These are phyloP conservation scores for Fulmarus glacialis DNA, from an alignment of 2,113 vertebrate species.

Conservation along the genomic window DNA sequence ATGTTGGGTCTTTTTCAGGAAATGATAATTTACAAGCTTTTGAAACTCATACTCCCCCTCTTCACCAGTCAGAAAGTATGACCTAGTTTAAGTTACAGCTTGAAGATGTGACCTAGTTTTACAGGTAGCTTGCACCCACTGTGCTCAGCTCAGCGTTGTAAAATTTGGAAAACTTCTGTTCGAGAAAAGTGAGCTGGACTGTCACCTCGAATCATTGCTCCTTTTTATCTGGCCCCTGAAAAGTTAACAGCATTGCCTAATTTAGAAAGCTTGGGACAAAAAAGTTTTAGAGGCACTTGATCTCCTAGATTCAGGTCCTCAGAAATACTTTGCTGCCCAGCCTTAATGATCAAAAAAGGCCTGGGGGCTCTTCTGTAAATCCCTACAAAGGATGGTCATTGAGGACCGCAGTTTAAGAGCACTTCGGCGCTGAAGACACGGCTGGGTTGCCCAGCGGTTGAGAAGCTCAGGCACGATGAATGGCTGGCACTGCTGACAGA, in stretches of 20 bases:
- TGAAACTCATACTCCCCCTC: constrained; percentile 38
- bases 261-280: not conserved
- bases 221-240: not conserved
- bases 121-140: not conserved
- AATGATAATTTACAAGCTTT: constrained; percentile 35
- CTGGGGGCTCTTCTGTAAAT: not conserved
- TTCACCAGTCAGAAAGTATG: constrained; percentile 49
- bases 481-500: not conserved
- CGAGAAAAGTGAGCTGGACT: not conserved
- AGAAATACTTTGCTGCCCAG: not conserved
- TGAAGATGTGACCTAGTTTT: constrained; percentile 58
- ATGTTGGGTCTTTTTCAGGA: constrained; percentile 22
- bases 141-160: not conserved
- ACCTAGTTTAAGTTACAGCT: constrained; percentile 51
- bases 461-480: not conserved
- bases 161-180: not conserved
- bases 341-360: not conserved
- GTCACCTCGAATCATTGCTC: not conserved
- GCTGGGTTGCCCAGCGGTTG: not conserved
- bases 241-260: not conserved
- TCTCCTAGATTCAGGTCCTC: not conserved
- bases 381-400: not conserved
- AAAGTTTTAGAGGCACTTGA: not conserved
- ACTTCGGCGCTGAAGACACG: not conserved
- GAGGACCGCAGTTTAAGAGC: not conserved